These are phyloP conservation scores for Bimastos eiseni DNA, from an alignment of 2,888 invertebrate genomes.

Conservation along the genomic window DNA sequence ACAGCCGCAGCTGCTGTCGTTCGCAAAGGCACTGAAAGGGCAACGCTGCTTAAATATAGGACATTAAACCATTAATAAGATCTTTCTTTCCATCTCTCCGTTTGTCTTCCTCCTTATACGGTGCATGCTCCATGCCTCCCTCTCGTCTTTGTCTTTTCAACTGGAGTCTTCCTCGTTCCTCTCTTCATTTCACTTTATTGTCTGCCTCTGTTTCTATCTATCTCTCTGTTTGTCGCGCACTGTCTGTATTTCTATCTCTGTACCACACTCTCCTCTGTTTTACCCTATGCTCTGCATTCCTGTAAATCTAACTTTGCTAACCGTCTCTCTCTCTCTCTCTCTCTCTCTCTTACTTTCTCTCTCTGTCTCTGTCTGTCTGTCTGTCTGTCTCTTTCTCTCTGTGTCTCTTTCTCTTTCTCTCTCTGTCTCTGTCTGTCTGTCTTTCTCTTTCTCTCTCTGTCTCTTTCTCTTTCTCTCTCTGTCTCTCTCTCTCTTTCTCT, in stretches of 20 bases:
- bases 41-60: neutral
- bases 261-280: no score
- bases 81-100: neutral
- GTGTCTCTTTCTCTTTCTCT: neutral
- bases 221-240: no score
- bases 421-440: neutral
- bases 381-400: neutral
- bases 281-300: no score
- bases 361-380: neutral
- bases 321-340: no score
- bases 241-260: no score
- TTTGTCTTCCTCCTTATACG: neutral
- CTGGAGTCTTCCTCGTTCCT: no score
- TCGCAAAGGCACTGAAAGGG: neutral
- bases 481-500: no score
- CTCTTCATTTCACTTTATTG: neutral
- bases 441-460: neutral
- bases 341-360: neutral
- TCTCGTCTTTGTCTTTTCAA: no score
- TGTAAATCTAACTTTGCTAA: no score
- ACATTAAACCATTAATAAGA: neutral
- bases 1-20: neutral
- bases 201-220: neutral
- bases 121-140: no score
- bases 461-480: neutral